phyloP scores from a whole-genome alignment of 2,888 invertebrate genomes.

The Catocala nupta region DNA sequence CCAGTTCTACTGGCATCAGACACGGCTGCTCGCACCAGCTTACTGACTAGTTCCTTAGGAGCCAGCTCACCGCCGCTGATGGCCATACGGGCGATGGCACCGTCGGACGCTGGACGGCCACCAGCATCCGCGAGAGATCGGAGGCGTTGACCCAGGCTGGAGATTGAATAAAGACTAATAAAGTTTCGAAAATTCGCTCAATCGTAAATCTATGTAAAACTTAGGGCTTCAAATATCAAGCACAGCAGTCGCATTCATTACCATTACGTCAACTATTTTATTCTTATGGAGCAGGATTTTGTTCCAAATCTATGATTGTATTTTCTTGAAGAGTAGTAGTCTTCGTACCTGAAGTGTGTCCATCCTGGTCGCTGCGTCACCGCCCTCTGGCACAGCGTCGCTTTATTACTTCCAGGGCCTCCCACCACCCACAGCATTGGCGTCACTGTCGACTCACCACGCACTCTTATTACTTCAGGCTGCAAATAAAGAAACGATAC shows the following conservation, averaged over 20 bases:
- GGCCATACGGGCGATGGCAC: conserved; percentile 89
- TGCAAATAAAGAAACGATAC: conserved; percentile 37
- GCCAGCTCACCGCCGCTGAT: conserved; percentile 94
- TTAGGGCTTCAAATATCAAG: too few relatives aligned
- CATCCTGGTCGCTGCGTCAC: conserved; percentile 90
- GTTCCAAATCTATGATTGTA: too few relatives aligned
- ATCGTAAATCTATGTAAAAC: too few relatives aligned
- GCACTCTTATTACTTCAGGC: conserved; percentile 75
- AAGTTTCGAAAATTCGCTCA: too few relatives aligned
- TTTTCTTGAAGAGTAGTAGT: too few relatives aligned
- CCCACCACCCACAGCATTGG: conserved; percentile 90
- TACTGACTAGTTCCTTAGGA: conserved; percentile 92
- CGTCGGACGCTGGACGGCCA: conserved; percentile 88
- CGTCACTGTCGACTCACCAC: conserved; percentile 64
- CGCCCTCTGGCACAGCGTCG: conserved; percentile 91
- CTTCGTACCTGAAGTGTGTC: conserved; percentile 89
- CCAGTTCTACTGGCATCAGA: conserved; percentile 85
- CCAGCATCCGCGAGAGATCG: conserved; percentile 91
- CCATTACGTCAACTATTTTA: too few relatives aligned
- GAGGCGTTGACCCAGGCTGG: conserved; percentile 92
- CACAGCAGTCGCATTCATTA: too few relatives aligned
- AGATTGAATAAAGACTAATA: not conserved
- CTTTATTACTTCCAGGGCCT: conserved; percentile 97
- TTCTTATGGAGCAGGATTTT: too few relatives aligned
- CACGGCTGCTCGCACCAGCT: conserved; percentile 91